Evolutionary conservation across 2,113 vertebrate genomes (phyloP), one percentile per base, ranked within the genome.

Genomic region (Chlorodrepanis virens): DNA sequence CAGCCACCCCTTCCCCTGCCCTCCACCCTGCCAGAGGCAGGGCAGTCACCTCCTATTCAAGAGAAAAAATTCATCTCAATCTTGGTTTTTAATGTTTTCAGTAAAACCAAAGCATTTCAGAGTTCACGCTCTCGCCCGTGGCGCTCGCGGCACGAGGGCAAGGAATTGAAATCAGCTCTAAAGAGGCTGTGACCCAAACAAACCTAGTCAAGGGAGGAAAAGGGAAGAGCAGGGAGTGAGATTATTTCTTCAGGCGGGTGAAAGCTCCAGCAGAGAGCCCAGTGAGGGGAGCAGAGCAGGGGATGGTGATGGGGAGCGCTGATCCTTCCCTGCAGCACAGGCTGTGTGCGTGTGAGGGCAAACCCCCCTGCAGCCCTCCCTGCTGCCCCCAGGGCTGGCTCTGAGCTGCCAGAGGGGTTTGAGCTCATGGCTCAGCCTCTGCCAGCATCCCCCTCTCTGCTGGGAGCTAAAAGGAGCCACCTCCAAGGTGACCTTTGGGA

Each of bases 21-120:
- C 69, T 44, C 67, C 0, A 1, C 31, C n/a, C 57, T 59, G 87
- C 54, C 71, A 61, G 18, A 5, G 71, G 70, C 65, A 91, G 53
- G 11, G 33, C 64, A 67, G 54, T 40, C 89, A 49, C 60, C 60
- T 80, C 64, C 64, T 44, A 3, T 33, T 80, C 45, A 29, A 56
- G 53, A 61, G 50, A 19, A 67, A 67, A 54, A 81, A 50, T 1
- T 57, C 69, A 45, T 27, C 59, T 49, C 18, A 45, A 14, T 44
- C 63, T 77, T 57, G 9, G 3, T 74, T 89, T 78, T 82, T 53
- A 60, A 79, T 27, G 33, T 91, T 87, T 79, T 50, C 67, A 54
- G 54, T 69, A 80, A 91, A 97, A 81, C 49, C 77, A 84, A 89
- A 90, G 72, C 83, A 45, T 45, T 25, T 77, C 52, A 89, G 86